Base-by-base conservation (phyloP, 1,140 invertebrate species). In the Lepidostoma basale region DNA sequence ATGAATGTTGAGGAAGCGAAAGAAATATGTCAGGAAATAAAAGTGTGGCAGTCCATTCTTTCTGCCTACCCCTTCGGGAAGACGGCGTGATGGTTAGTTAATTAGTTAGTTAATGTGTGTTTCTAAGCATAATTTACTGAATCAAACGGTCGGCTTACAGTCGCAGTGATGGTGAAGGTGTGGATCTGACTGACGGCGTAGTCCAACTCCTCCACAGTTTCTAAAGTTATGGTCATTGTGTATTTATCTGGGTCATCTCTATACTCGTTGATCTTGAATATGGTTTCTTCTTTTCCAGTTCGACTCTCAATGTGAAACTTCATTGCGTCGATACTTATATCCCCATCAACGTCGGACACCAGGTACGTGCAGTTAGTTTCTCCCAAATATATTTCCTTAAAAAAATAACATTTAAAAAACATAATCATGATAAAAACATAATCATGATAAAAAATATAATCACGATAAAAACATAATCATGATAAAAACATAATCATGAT, bases 271-370 rank as follows among this genome's bases (percentile, higher is more conserved):
- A 82, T 74, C 45, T 73, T 72, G 71, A 83, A 82, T 22, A 76
- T n/a, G n/a, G n/a, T 72, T 22, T 76, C 44, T 9, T 78, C 75
- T 12, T 77, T 79, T 0, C 74, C 67, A 2, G 76, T 66, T 26
- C 78, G 75, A 54, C 77, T 78, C 3, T 73, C 71, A 20, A 84
- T 78, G 16, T 60, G 45, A 74, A 82, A 82, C 2, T 56, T 75
- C 77, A 83, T 81, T 42, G 75, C 66, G 18, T 74, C 33, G 1
- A 80, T 84, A 68, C 82, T 84, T 65, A 83, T 79, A 22, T 68
- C 30, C 0, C 83, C 84, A 65, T 85, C 83, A 3, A 73, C 76
- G 58, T 84, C 84, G 2, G 70, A 73, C 5, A 85, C 80, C n/a
- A 70, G 44, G 73, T 81, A 84, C 1, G 73, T 74, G 65, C 84